Conservation (phyloP, 2,888 invertebrate species). For the Tetragonisca angustula region DNA sequence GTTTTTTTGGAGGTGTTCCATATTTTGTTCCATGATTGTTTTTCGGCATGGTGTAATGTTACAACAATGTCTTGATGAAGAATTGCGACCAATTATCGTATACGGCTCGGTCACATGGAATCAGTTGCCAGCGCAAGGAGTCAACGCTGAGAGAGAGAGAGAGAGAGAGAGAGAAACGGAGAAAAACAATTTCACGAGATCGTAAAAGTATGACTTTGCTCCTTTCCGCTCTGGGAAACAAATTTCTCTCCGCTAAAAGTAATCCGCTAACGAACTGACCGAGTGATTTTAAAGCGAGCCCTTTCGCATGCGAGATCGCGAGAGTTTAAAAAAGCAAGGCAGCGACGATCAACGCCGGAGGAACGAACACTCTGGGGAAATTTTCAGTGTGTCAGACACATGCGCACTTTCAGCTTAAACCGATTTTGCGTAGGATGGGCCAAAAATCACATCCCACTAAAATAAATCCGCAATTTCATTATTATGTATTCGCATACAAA, state of each 20-base stretch:
- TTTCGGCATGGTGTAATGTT: no score
- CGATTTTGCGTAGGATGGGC: not conserved
- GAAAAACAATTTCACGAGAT: not conserved
- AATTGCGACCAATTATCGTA: no score
- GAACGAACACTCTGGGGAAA: not conserved
- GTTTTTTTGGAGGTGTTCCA: no score
- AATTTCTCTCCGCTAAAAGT: not conserved
- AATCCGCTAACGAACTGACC: not conserved
- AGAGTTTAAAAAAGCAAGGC: not conserved
- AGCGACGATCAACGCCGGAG: not conserved
- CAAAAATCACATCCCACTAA: no score
- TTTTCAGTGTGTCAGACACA: not conserved
- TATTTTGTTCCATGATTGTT: no score
- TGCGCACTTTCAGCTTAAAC: not conserved
- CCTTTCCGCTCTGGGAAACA: rapidly evolving
- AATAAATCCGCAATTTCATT: no score
- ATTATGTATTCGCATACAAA: no score
- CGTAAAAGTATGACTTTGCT: not conserved
- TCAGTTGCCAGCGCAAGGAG: no score
- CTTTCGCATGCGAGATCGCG: not conserved
- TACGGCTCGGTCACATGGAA: no score
- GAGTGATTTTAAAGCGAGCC: not conserved
- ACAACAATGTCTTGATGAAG: no score
- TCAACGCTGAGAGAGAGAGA: no score
- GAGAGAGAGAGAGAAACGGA: not conserved